Conservation (phyloP, 2,888 invertebrate genomes). For the Orthonychiurus folsomi region DNA sequence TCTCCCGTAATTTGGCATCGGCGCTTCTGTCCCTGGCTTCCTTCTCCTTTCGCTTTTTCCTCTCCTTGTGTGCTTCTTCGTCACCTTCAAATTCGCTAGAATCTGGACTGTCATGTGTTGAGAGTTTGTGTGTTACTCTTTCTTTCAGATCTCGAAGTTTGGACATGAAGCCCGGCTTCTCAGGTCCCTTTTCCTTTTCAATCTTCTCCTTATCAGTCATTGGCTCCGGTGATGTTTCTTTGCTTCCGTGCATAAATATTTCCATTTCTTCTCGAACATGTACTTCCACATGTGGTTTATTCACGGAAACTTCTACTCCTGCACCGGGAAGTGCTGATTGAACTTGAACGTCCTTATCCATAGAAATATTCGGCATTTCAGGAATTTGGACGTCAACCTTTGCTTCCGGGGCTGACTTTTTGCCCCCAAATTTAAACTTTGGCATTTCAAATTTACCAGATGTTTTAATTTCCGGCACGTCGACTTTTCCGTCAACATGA, state of each 20-base stretch:
- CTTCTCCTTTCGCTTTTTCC: conserved; percentile 15
- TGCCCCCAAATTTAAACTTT: not conserved
- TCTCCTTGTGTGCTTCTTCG: conserved; percentile 23
- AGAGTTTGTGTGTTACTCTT: conserved; percentile 30
- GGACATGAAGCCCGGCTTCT: conserved; percentile 32
- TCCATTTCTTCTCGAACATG: conserved; percentile 7
- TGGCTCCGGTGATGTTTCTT: not conserved
- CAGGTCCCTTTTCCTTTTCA: conserved; percentile 10
- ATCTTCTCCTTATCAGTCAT: not conserved
- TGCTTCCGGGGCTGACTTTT: not conserved
- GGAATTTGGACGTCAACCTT: conserved; percentile 7
- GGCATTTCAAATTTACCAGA: conserved; percentile 1
- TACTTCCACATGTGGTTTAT: conserved; percentile 2
- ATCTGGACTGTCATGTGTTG: conserved; percentile 24
- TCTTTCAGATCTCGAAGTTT: conserved; percentile 36
- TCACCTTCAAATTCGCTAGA: conserved; percentile 25
- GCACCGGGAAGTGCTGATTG: not conserved
- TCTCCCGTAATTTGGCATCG: conserved; percentile 6
- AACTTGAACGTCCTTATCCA: not conserved
- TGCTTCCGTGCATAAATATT: not conserved
- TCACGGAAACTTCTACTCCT: not conserved
- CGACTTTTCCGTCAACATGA: not conserved
- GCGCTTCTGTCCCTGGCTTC: conserved; percentile 3
- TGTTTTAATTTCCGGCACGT: not conserved
- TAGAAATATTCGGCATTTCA: not conserved